Evolutionary conservation across 2,113 vertebrate genomes (phyloP).

Genomic region (Pycnonotus jocosus): DNA sequence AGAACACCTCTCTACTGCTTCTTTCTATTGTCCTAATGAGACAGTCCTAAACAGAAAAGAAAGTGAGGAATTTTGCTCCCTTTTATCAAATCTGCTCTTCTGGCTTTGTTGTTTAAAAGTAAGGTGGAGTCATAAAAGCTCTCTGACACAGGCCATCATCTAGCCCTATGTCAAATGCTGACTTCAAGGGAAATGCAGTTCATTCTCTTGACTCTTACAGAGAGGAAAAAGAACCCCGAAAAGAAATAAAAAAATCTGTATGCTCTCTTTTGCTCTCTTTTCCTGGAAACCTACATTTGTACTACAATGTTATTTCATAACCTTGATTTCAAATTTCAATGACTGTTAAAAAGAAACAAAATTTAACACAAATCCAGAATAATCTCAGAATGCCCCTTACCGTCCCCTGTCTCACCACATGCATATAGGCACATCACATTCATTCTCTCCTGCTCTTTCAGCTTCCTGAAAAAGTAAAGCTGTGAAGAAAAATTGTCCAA

Average conservation of each 20-base stretch:
- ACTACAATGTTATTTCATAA: background rate
- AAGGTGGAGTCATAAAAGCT: background rate
- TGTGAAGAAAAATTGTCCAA: background rate
- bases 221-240: background rate
- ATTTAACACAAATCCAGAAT: background rate
- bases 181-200: background rate
- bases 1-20: background rate
- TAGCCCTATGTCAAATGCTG: background rate
- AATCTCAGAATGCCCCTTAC: background rate
- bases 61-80: background rate
- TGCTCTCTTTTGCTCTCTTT: background rate
- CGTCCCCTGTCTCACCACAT: background rate
- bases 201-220: background rate
- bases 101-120: background rate
- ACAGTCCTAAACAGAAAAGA: background rate
- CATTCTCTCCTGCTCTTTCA: background rate
- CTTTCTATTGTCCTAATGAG: background rate
- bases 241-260: background rate
- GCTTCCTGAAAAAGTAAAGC: background rate
- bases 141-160: background rate
- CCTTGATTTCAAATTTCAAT: background rate
- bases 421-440: background rate
- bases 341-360: background rate
- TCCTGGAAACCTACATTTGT: background rate
- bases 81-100: background rate